phyloP scores from a whole-genome alignment of 2,888 invertebrate species.

The Drosophila helvetica region DNA sequence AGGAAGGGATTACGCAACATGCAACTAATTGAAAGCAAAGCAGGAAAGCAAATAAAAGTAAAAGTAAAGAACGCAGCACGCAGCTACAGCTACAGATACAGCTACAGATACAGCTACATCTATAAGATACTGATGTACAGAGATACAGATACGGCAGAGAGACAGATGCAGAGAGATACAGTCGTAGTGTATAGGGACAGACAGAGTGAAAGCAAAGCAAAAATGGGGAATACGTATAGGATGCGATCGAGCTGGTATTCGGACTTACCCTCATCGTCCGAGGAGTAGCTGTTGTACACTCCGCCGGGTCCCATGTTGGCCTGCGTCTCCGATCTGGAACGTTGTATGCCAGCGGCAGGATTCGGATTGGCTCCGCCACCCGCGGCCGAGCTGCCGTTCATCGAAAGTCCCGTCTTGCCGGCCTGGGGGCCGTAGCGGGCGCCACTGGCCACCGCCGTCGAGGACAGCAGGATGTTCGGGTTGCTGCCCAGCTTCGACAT shows the following conservation, averaged over 20 bases:
- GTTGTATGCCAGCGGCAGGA: constrained; percentile 76
- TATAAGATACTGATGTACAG: constrained; percentile 9
- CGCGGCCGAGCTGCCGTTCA: constrained; percentile 23
- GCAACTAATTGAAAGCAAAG: constrained; percentile 49
- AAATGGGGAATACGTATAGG: constrained; percentile 33
- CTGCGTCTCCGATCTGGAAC: constrained; percentile 84
- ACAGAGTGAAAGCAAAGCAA: constrained; percentile 70
- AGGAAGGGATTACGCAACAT: constrained; percentile 19
- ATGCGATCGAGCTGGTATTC: neutral
- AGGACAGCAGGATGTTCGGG: constrained; percentile 81
- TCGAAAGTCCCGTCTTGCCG: constrained; percentile 53
- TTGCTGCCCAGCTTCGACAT: constrained; percentile 83
- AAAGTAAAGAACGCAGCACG: constrained; percentile 12
- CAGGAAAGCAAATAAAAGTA: constrained; percentile 38
- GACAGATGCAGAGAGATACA: constrained; percentile 40
- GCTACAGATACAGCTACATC: constrained; percentile 21
- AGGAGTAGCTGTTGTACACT: constrained; percentile 92
- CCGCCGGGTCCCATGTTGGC: constrained; percentile 84
- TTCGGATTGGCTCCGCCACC: constrained; percentile 13
- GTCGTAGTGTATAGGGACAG: constrained; percentile 31
- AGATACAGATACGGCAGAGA: constrained; percentile 24
- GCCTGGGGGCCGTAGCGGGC: constrained; percentile 70
- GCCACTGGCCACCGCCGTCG: constrained; percentile 79
- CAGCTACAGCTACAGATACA: constrained; percentile 51
- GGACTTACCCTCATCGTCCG: constrained; percentile 94